Evolutionary conservation across 2,888 invertebrate genomes (phyloP).

Genomic region (Nebria salina): DNA sequence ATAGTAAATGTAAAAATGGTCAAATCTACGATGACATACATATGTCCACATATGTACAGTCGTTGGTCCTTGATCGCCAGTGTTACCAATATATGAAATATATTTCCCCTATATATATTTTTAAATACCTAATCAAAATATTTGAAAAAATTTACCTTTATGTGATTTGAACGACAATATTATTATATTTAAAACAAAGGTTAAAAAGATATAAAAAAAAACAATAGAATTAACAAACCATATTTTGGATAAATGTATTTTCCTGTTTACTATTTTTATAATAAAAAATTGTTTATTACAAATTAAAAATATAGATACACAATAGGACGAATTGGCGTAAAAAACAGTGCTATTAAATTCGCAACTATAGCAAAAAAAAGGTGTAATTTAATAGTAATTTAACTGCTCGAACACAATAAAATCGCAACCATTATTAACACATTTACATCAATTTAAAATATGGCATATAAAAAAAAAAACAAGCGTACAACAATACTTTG

Average conservation of each 20-base stretch:
- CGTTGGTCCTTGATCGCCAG: neutral
- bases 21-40: neutral
- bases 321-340: neutral
- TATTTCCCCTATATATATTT: neutral
- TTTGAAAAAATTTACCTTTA: too few relatives aligned
- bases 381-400: neutral
- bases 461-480: too few relatives aligned
- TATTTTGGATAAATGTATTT: too few relatives aligned
- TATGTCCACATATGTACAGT: neutral
- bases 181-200: too few relatives aligned
- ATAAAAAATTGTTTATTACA: too few relatives aligned
- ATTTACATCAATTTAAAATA: neutral
- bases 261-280: too few relatives aligned
- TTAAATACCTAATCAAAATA: too few relatives aligned
- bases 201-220: too few relatives aligned
- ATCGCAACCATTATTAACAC: neutral
- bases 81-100: neutral
- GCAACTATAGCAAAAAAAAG: neutral
- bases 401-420: neutral
- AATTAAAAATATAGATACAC: neutral
- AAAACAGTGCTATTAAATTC: neutral
- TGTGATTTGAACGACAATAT: too few relatives aligned
- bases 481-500: too few relatives aligned
- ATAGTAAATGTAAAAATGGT: neutral
- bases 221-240: too few relatives aligned